phyloP scores from a whole-genome alignment of 2,113 vertebrate genomes.

The Daboia siamensis region DNA sequence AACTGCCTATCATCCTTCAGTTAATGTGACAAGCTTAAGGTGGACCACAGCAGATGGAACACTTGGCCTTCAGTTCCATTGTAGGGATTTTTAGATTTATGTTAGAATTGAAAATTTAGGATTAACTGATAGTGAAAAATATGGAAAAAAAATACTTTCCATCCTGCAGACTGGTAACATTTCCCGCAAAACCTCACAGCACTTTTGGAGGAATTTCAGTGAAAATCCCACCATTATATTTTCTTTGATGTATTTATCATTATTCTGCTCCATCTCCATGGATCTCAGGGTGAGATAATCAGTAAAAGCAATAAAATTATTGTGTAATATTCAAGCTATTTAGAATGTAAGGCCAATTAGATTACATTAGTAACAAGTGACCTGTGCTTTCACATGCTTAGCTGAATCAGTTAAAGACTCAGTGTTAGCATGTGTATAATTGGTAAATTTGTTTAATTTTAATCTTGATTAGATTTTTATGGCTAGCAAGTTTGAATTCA shows the following conservation, averaged over 20 bases:
- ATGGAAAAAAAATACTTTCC: neutral
- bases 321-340: neutral
- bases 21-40: neutral
- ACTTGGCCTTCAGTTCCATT: neutral
- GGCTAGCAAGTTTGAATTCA: neutral
- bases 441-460: neutral
- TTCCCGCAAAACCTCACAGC: neutral
- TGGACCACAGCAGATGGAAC: slow-evolving; percentile 13
- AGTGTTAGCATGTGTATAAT: neutral
- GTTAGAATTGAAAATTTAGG: slow-evolving; percentile 4
- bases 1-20: slow-evolving; percentile 7
- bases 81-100: neutral
- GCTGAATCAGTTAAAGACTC: neutral
- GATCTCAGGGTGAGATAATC: neutral
- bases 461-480: neutral
- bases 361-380: neutral
- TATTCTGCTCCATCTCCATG: neutral
- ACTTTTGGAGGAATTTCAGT: neutral
- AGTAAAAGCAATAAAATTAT: neutral
- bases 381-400: neutral
- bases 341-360: neutral
- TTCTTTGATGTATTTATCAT: neutral
- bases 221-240: neutral
- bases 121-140: neutral
- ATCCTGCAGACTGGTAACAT: neutral